Evolutionary conservation across 2,888 invertebrate genomes (phyloP), one percentile per base, ranked within the genome.

Genomic region (Aphidoletes aphidimyza): DNA sequence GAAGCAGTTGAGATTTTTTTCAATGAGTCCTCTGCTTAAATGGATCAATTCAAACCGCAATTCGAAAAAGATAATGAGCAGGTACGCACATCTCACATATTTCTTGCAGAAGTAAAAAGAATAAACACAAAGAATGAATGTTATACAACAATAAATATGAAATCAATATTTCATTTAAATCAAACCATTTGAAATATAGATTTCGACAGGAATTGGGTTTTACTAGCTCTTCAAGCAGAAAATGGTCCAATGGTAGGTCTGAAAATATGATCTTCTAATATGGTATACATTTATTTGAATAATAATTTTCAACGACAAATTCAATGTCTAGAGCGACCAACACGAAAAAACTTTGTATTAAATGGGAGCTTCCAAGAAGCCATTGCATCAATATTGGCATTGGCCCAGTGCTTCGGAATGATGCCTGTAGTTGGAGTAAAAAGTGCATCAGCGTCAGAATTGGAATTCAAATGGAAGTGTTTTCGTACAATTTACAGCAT

Each of bases 391-490:
- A 89, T 91, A 8, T 86, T 92, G 83, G 85, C 89, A 0, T 85
- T 88, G 42, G 92, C 92, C 0, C 91, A 92, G 86, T 90, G 89
- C 49, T 92, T 92, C 83, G 91, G 90, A 84, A 87, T 92, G 84
- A 89, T 92, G 88, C 92, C 92, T 0, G 91, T 92, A 0, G 88
- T 89, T 36, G 92, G 92, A 0, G 88, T 92, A 0, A 90, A 89
- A 26, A 88, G 89, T 5, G 87, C 89, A 1, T 89, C 91, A 86
- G 90, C 91, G 0, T 89, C 89, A 0, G 87, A 89, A 69, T 88
- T 91, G 14, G 88, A 87, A 86, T 91, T 90, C 85, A 88, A 89
- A 11, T 90, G 89, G 89, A 85, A 85, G 0, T 87, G 87, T 85
- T 49, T 88, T 83, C 88, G 89, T 37, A 88, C 89, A 3, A 85